Evolutionary conservation across 1,140 invertebrate species (phyloP).

Genomic region (Macrostomum lignano): DNA sequence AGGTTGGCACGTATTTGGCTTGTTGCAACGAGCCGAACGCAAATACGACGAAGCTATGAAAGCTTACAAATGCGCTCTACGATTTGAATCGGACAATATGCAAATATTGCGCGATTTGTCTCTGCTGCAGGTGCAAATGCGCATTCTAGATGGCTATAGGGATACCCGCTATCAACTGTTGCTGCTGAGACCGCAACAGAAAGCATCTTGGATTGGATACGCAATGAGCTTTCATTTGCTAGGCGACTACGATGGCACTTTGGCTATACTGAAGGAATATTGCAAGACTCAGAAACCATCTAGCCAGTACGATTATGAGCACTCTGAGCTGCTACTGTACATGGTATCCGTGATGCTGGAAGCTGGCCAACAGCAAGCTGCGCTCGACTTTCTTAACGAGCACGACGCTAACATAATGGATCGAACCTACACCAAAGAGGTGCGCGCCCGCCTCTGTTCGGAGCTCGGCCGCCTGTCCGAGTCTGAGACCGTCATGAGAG

Average conservation of each 20-base stretch:
- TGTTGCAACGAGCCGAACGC: slow-evolving; percentile 69
- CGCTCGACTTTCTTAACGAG: slow-evolving; percentile 53
- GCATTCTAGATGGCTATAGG: slow-evolving; percentile 88
- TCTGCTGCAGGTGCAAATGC: slow-evolving; percentile 88
- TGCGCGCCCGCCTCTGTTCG: slow-evolving; percentile 35
- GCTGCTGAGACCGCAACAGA: slow-evolving; percentile 66
- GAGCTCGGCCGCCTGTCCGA: slow-evolving; percentile 37
- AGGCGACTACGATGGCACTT: slow-evolving; percentile 76
- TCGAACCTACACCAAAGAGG: slow-evolving; percentile 29
- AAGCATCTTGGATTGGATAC: slow-evolving; percentile 95
- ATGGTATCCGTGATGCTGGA: slow-evolving; percentile 83
- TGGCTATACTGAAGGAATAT: slow-evolving; percentile 82
- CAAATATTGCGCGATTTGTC: slow-evolving; percentile 90
- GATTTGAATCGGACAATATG: slow-evolving; percentile 89
- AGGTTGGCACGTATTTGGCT: slow-evolving; percentile 94
- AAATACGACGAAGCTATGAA: slow-evolving; percentile 99
- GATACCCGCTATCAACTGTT: slow-evolving; percentile 85
- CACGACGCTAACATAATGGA: slow-evolving; percentile 68
- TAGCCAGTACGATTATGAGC: slow-evolving; percentile 49
- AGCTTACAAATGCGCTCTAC: slow-evolving; percentile 85
- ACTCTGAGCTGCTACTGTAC: slow-evolving; percentile 77
- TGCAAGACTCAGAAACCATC: slow-evolving; percentile 37
- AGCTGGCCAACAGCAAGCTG: slow-evolving; percentile 48
- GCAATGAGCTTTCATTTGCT: slow-evolving; percentile 91
- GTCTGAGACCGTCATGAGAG: slow-evolving; percentile 52